Evolutionary conservation across 2,888 invertebrate genomes (phyloP).

Genomic region (Troides aeacus): DNA sequence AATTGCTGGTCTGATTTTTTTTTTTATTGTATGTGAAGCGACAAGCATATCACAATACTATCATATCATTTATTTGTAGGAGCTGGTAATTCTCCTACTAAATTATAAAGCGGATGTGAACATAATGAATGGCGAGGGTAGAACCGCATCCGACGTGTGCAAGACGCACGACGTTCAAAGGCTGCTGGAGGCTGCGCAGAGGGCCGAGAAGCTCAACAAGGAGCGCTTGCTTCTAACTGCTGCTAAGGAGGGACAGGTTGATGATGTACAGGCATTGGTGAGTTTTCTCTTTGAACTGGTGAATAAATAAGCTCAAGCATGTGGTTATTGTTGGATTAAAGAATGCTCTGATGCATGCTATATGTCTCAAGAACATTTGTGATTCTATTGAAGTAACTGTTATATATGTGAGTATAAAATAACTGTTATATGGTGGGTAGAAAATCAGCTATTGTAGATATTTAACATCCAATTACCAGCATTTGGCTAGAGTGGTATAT

Average conservation of each 20-base stretch:
- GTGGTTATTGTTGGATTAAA: no score
- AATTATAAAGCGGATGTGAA: constrained; percentile 82
- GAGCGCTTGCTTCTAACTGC: constrained; percentile 80
- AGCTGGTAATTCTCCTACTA: constrained; percentile 81
- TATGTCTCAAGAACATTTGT: no score
- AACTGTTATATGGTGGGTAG: no score
- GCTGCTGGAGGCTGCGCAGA: constrained; percentile 81
- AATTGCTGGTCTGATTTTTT: no score
- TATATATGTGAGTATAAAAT: no score
- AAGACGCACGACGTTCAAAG: constrained; percentile 78
- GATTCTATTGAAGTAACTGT: no score
- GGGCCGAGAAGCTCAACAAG: constrained; percentile 75
- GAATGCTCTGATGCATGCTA: no score
- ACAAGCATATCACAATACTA: neutral
- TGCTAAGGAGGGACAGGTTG: constrained; percentile 80
- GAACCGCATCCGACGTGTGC: constrained; percentile 79
- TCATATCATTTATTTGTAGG: constrained; percentile 46
- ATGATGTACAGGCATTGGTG: constrained; percentile 79
- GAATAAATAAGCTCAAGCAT: no score
- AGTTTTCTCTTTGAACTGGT: constrained; percentile 29
- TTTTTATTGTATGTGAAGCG: no score
- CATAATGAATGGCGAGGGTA: constrained; percentile 83
- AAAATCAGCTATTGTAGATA: no score
- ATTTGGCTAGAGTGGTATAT: no score
- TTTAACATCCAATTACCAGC: no score